Percentiles rank a stretch among this genome's conserved stretches.
Conservation (phyloP, 2,113 vertebrate species). For the Gallinago media region DNA sequence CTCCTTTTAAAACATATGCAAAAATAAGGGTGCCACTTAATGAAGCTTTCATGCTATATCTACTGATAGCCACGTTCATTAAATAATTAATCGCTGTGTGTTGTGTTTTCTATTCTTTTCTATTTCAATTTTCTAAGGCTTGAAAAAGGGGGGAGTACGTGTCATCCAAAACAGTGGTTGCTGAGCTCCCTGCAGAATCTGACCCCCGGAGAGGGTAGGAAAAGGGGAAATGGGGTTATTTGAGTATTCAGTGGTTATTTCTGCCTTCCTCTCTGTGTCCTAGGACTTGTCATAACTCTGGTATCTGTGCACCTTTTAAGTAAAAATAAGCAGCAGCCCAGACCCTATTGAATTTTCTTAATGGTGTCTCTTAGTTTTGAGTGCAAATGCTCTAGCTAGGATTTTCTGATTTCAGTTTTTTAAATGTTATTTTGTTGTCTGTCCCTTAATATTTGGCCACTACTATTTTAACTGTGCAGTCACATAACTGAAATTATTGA, state of each 20-base stretch:
- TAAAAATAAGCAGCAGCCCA: not conserved
- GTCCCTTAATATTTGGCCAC: not conserved
- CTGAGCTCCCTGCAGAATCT: not conserved
- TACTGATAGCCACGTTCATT: not conserved
- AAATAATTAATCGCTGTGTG: not conserved
- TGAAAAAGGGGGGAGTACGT: not conserved
- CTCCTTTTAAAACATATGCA: not conserved
- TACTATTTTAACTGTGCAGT: too few species aligned
- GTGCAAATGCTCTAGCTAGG: not conserved
- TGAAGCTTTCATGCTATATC: not conserved
- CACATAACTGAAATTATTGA: too few species aligned
- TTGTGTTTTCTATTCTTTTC: not conserved
- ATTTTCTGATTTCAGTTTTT: not conserved
- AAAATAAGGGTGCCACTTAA: not conserved
- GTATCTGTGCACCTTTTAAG: not conserved
- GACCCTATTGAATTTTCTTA: not conserved
- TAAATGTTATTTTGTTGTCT: not conserved
- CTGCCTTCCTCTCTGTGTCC: not conserved
- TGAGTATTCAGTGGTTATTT: not conserved
- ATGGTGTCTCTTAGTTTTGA: not conserved
- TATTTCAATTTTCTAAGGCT: not conserved
- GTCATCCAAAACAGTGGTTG: not conserved
- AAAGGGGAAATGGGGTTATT: not conserved
- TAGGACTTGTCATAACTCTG: not conserved
- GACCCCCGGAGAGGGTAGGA: not conserved